Base-by-base conservation (phyloP, 2,113 vertebrate genomes). In the Dasyprocta punctata region DNA sequence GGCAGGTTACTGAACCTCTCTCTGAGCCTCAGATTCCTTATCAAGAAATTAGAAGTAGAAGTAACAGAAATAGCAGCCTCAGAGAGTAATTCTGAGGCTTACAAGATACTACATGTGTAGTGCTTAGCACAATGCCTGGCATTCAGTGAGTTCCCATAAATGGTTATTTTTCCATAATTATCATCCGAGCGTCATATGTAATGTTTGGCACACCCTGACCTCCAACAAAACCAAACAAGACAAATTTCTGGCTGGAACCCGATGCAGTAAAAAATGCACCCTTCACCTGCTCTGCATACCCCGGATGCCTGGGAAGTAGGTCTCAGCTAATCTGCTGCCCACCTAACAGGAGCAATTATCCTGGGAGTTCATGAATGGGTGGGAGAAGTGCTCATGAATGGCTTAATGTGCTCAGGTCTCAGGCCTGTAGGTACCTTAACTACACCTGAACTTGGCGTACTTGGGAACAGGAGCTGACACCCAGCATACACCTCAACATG, bases 121-220 rank as follows among this genome's bases (percentile, higher is more conserved):
- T 13, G 6, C 69, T 81, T 33, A 93, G 61, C 49, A 44, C 30
- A 75, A 54, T 1, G 17, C 26, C 63, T 52, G 36, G 84, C 73
- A 47, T 83, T 83, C 47, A 12, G 44, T 10, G 44, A 81, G n/a
- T 16, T n/a, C 86, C 69, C 63, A 41, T 69, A 56, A 69, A 61
- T n/a, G 56, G n/a, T 63, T 75, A 47, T 77, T 14, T 60, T 12
- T 11, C 13, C 75, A 16, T 10, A 3, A 47, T 41, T 56, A 89
- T 63, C 83, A 80, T 78, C 24, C n/a, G 67, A 58, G 56, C 86
- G 67, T 90, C 41, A 12, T 67, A n/a, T 24, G 92, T 20, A 36
- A 41, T 77, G 71, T n/a, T 58, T 96, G 86, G 92, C 77, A 63
- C 78, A 89, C 77, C 28, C 84, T 86, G 87, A 87, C 54, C 67